Evolutionary conservation across 2,797 vertebrate genomes (phyloP).

Genomic region (Pseudochirops cupreus): DNA sequence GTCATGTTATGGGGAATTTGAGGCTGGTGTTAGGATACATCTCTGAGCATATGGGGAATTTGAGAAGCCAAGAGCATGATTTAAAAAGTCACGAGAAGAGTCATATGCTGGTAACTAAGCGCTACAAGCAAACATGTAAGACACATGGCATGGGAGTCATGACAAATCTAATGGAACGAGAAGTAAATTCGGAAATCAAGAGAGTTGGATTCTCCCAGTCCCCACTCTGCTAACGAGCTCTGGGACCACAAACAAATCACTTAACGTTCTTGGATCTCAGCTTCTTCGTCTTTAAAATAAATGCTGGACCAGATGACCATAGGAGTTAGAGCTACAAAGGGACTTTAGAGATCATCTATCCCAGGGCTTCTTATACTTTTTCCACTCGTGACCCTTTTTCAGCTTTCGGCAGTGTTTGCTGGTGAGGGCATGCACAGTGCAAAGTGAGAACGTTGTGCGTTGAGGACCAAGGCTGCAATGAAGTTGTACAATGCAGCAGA

Average conservation of each 20-base stretch:
- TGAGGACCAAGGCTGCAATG: no score
- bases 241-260: not conserved
- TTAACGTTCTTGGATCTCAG: not conserved
- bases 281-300: not conserved
- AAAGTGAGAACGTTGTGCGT: no score
- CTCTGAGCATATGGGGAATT: not conserved
- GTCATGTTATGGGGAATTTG: not conserved
- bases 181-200: not conserved
- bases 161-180: not conserved
- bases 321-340: not conserved
- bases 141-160: not conserved
- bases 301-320: not conserved
- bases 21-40: not conserved
- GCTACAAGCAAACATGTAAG: not conserved
- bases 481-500: no score
- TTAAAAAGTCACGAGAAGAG: not conserved
- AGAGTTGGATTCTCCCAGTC: not conserved
- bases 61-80: not conserved
- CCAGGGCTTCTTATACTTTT: not conserved
- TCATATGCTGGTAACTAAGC: not conserved
- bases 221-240: not conserved
- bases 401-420: no score
- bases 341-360: not conserved
- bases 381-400: no score
- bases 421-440: no score